Conservation (phyloP, 35 echinoderm and acorn worm species). For the Anneissia japonica region DNA sequence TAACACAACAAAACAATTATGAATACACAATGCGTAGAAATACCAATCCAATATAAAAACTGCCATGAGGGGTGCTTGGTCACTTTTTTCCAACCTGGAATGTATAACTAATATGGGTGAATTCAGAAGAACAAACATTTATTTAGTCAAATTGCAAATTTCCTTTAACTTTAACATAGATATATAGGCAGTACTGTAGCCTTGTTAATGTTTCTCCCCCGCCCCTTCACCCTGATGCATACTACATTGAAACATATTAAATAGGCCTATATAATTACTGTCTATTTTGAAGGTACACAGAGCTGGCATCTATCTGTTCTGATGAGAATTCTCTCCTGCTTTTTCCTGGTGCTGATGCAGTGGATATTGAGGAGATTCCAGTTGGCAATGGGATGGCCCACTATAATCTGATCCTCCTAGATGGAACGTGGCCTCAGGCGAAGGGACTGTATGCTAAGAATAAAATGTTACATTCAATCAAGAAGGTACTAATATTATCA, state of each 20-base stretch:
- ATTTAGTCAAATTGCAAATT: too few relatives aligned
- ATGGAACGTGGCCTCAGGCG: conserved; percentile 94
- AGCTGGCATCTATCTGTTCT: conserved; percentile 55
- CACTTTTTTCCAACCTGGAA: too few relatives aligned
- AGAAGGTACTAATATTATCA: not conserved
- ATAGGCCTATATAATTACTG: too few relatives aligned
- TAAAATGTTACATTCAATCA: conserved; percentile 31
- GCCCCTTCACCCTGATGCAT: too few relatives aligned
- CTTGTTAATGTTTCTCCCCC: too few relatives aligned
- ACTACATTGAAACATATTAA: too few relatives aligned
- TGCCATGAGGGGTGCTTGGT: too few relatives aligned
- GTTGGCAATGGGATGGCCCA: not conserved
- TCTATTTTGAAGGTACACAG: conserved; percentile 49
- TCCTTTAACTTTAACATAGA: too few relatives aligned
- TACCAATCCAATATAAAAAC: not conserved
- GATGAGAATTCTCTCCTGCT: conserved; percentile 68
- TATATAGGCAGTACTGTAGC: too few relatives aligned
- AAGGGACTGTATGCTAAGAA: conserved; percentile 77
- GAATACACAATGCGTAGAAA: not conserved
- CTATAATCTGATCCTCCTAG: conserved; percentile 80
- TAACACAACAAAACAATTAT: not conserved
- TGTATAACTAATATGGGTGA: too few relatives aligned
- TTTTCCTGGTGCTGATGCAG: conserved; percentile 78
- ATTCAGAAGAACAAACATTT: too few relatives aligned
- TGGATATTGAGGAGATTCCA: conserved; percentile 65